Base-by-base conservation (phyloP, 2,888 invertebrate species). In the Malthinus flaveolus region DNA sequence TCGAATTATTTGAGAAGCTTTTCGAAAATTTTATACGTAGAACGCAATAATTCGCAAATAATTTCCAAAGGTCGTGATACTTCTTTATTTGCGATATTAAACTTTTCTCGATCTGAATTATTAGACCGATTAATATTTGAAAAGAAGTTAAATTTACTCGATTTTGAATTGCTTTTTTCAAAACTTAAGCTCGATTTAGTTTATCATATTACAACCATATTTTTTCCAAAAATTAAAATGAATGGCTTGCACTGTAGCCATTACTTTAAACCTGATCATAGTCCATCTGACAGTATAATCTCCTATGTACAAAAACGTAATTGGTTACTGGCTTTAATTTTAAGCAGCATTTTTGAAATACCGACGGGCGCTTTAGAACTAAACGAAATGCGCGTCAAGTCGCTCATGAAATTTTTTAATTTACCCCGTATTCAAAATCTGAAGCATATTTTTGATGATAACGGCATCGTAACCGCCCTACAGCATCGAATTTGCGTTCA, bases 151-250 rank as follows among this genome's bases (percentile, higher is more conserved):
- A 85, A 88, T 3, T 87, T 90, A 0, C 79, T 85, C 1, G 84
- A 85, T 68, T 84, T 91, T 55, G 91, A 91, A 71, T 78, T 82
- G 1, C 83, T 88, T 67, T 89, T 90, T 59, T 82, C 83, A 32
- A 86, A 86, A 65, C 75, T 91, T 11, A 88, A 89, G 72, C 82
- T 91, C 1, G 89, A 91, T 80, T 81, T 90, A 50, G 84, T 89
- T 47, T 88, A 90, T 66, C 88, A 88, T 65, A 83, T 91, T 8
- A 84, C 89, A 2, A 77, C 87, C 2, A 90, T 88, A 74, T 88
- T 88, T 69, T 90, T 89, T 65, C 89, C 90, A 0, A 85, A 83
- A 7, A 82, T 88, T 15, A 79, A 82, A 15, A 74, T 84, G 66
- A 82, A 82, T 62, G 81, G 82, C 64, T 68, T 82, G 9, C 82